Evolutionary conservation across 2,888 invertebrate genomes (phyloP).

Genomic region (Hofmannophila pseudospretella): DNA sequence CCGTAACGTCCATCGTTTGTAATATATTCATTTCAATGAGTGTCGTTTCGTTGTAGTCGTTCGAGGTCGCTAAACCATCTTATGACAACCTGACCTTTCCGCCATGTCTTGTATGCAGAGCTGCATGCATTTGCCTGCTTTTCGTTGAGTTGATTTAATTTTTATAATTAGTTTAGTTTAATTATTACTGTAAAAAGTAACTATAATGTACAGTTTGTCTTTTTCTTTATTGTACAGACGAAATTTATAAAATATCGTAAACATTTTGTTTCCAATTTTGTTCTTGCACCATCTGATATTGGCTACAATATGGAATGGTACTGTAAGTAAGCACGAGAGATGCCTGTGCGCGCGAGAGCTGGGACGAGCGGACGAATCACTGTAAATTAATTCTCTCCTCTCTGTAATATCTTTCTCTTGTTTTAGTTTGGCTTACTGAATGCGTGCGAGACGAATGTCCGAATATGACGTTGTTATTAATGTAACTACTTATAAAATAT

Average conservation of each 20-base stretch:
- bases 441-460: conserved; percentile 56
- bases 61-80: conserved; percentile 76
- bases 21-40: conserved; percentile 80
- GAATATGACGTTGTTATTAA: conserved; percentile 29
- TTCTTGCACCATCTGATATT: conserved; percentile 83
- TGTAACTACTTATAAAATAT: conserved; percentile 9
- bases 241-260: conserved; percentile 73
- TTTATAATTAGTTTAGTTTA: conserved; percentile 76
- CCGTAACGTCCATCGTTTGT: conserved; percentile 77
- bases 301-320: conserved; percentile 84
- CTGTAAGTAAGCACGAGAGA: conserved; percentile 65
- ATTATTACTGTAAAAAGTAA: conserved; percentile 72
- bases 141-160: conserved; percentile 78
- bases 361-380: conserved; percentile 51
- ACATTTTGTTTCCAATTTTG: conserved; percentile 82
- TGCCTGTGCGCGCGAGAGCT: conserved; percentile 43
- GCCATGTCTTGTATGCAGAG: conserved; percentile 80
- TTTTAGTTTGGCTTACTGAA: conserved; percentile 70
- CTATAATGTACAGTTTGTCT: conserved; percentile 74
- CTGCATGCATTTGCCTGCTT: conserved; percentile 85
- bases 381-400: conserved; percentile 30
- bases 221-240: conserved; percentile 72
- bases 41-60: conserved; percentile 82
- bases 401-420: conserved; percentile 49
- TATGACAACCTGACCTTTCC: conserved; percentile 84